Evolutionary conservation across 1,140 invertebrate species (phyloP).

Genomic region (Tachypleus tridentatus): DNA sequence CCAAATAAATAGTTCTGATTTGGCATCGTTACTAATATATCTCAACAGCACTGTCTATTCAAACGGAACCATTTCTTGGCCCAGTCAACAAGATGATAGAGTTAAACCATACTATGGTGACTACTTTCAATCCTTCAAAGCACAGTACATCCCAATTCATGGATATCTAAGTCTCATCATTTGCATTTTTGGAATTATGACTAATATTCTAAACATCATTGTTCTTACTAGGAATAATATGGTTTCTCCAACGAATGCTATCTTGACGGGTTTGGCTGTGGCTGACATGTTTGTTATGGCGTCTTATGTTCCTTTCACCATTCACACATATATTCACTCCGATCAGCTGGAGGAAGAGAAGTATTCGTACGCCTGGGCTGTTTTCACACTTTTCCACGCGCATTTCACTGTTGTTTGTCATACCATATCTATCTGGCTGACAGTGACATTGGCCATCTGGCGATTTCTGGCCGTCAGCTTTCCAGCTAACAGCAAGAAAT

Average conservation of each 20-base stretch:
- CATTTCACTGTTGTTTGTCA: slow-evolving; percentile 70
- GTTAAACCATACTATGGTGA: no score
- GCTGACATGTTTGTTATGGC: slow-evolving; percentile 77
- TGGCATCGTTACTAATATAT: no score
- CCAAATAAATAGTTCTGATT: no score
- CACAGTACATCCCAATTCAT: slow-evolving; percentile 34
- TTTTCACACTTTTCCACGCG: slow-evolving; percentile 34
- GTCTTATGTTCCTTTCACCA: slow-evolving; percentile 69
- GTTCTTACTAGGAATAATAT: slow-evolving; percentile 72
- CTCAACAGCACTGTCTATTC: no score
- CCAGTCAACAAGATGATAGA: no score
- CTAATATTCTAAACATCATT: slow-evolving; percentile 78
- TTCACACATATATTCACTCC: slow-evolving; percentile 50
- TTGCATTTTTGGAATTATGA: slow-evolving; percentile 75
- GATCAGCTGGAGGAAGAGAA: slow-evolving; percentile 16
- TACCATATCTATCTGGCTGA: slow-evolving; percentile 84
- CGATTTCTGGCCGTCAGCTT: slow-evolving; percentile 66
- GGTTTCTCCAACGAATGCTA: slow-evolving; percentile 67
- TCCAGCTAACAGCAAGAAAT: slow-evolving; percentile 17
- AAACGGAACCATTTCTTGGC: no score
- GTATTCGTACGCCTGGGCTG: slow-evolving; percentile 20
- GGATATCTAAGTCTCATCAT: slow-evolving; percentile 56
- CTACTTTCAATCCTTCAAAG: no score
- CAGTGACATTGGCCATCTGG: slow-evolving; percentile 83
- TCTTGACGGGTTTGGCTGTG: slow-evolving; percentile 67